Conservation (phyloP, 2,113 vertebrate genomes). For the Petaurus breviceps region DNA sequence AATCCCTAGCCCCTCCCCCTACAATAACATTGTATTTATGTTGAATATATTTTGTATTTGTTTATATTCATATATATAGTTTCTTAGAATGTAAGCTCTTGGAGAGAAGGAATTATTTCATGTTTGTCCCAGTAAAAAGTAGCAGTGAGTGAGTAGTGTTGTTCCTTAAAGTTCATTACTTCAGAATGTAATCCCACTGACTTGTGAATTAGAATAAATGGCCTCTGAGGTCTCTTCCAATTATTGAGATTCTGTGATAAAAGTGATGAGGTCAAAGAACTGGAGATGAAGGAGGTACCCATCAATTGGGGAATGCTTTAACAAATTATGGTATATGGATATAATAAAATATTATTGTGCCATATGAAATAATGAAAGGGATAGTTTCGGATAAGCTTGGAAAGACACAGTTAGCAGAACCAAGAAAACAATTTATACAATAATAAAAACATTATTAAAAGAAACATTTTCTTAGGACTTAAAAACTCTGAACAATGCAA, state of each 20-base stretch:
- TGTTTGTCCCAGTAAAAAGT: neutral
- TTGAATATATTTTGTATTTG: neutral
- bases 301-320: neutral
- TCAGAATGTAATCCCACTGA: neutral
- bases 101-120: neutral
- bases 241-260: neutral
- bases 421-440: neutral
- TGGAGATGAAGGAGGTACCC: neutral
- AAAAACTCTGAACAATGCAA: neutral
- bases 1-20: neutral
- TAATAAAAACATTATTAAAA: neutral
- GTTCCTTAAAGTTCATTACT: neutral
- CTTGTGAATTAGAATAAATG: neutral
- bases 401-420: neutral
- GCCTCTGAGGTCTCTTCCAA: neutral
- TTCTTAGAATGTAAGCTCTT: neutral
- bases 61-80: neutral
- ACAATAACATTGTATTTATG: neutral
- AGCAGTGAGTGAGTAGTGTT: neutral
- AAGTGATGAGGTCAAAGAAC: neutral
- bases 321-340: neutral
- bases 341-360: neutral
- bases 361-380: neutral
- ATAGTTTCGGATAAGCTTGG: neutral
- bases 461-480: neutral